These are phyloP conservation scores for Tetrax tetrax DNA, from an alignment of 2,113 vertebrate genomes.

Conservation along the genomic window DNA sequence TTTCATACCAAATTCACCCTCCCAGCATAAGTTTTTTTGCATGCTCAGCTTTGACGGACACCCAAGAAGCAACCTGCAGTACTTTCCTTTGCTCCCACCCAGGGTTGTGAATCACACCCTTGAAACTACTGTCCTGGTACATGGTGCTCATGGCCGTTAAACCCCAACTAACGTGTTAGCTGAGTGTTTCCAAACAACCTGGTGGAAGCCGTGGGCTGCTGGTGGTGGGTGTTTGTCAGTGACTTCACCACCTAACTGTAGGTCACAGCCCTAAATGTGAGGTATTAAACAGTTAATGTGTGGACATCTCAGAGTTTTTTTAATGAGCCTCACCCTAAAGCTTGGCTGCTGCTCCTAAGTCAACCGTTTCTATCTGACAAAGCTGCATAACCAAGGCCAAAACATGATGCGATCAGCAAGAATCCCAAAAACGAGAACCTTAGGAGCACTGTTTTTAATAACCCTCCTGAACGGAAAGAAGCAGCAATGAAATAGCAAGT, in stretches of 20 bases:
- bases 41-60: neutral
- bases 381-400: neutral
- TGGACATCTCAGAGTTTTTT: neutral
- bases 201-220: neutral
- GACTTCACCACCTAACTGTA: neutral
- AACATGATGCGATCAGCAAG: neutral
- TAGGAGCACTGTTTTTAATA: neutral
- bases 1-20: neutral
- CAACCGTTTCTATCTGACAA: neutral
- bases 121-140: neutral
- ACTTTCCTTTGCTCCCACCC: neutral
- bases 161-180: neutral
- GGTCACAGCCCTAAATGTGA: neutral
- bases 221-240: neutral
- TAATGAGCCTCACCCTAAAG: neutral
- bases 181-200: neutral
- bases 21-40: neutral
- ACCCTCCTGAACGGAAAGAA: neutral
- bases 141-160: fast-evolving
- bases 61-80: neutral
- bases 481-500: neutral
- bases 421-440: neutral
- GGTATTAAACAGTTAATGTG: neutral
- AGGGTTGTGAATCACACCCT: neutral
- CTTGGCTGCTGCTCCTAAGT: neutral